A percentile compares a stretch with the other conserved stretches of the same genome.
phyloP scores from a whole-genome alignment of 2,113 vertebrate genomes.

The Prionailurus bengalensis region DNA sequence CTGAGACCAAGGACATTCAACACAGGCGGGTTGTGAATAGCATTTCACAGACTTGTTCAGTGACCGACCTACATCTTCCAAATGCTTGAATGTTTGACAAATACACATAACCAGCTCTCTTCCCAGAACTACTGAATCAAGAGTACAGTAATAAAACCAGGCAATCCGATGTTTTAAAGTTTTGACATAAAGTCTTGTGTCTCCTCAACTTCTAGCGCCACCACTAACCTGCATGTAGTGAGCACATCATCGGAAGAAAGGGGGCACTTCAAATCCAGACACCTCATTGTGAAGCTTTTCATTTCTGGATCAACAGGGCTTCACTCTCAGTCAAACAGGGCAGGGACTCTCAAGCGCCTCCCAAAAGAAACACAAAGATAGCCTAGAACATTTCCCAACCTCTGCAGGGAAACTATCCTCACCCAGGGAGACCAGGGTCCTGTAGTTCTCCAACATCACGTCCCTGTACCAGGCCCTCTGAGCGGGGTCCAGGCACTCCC shows the following conservation, averaged over 20 bases:
- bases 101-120: not conserved
- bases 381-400: not conserved
- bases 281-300: not conserved
- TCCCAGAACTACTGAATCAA: not conserved
- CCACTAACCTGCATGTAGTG: not conserved
- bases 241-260: not conserved
- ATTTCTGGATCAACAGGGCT: not conserved
- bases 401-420: not conserved
- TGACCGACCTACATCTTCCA: not conserved
- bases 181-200: not conserved
- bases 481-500: not conserved
- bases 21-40: not conserved
- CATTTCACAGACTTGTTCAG: not conserved
- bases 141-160: not conserved
- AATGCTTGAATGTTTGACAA: not conserved
- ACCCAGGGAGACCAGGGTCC: conserved; percentile 61
- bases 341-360: not conserved
- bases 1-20: not conserved
- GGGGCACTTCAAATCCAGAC: not conserved
- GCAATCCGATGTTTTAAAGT: not conserved
- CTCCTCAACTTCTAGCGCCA: too few relatives aligned
- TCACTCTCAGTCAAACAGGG: not conserved
- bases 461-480: not conserved
- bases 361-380: too few relatives aligned
- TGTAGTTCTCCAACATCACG: conserved; percentile 65